phyloP scores from a whole-genome alignment of 2,888 invertebrate genomes.

The Drosophila tanythrix region DNA sequence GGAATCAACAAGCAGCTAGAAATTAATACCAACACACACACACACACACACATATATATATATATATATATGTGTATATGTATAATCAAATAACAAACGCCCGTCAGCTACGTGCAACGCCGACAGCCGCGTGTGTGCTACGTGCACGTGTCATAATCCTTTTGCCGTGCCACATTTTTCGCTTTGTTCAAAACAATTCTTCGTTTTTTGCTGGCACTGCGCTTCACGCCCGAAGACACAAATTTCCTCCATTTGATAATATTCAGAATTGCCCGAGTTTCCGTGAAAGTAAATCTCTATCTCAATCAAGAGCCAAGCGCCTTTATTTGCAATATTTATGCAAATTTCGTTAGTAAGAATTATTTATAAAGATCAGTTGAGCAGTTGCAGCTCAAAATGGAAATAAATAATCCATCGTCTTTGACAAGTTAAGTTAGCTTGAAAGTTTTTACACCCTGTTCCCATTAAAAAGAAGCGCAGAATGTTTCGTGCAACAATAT shows the following conservation, averaged over 20 bases:
- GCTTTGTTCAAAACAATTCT: constrained; percentile 28
- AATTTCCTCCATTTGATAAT: constrained; percentile 27
- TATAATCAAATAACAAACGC: not conserved
- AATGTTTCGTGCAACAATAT: no score
- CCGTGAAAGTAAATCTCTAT: not conserved
- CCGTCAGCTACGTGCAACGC: constrained; percentile 47
- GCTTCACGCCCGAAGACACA: constrained; percentile 28
- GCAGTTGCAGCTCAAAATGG: not conserved
- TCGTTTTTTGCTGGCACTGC: constrained; percentile 13
- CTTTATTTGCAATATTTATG: not conserved
- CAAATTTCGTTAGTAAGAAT: not conserved
- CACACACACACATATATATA: not conserved
- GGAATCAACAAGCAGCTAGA: constrained; percentile 59
- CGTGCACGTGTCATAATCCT: constrained; percentile 63
- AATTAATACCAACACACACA: constrained; percentile 60
- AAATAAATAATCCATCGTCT: not conserved
- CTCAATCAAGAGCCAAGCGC: not conserved
- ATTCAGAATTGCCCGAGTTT: constrained; percentile 27
- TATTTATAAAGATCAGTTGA: not conserved
- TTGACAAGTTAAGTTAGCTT: not conserved
- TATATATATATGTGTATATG: not conserved
- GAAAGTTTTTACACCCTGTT: not conserved
- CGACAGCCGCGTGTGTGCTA: constrained; percentile 32
- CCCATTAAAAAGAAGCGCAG: not conserved
- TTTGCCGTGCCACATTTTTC: constrained; percentile 49